Evolutionary conservation across 2,113 vertebrate genomes (phyloP), one percentile per base, ranked within the genome.

Genomic region (Rhipidura dahli): DNA sequence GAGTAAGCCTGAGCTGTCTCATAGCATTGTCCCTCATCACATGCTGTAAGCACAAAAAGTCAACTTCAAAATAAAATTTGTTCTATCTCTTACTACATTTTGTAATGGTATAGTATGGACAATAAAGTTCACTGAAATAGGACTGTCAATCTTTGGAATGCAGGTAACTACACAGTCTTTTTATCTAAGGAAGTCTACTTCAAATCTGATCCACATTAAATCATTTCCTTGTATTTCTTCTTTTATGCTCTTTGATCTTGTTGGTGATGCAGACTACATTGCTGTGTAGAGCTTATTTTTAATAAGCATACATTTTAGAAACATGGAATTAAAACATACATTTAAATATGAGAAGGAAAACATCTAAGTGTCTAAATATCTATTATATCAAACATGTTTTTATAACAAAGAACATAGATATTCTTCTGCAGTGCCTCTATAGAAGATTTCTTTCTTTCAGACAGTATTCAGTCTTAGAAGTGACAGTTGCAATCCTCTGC

Each of bases 1-100:
- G 97, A 98, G 98, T 97, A 98, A 98, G 96, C 97, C 97, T 96
- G 94, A 97, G 96, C 97, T 98, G 98, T 98, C 97, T 98, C 97
- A 97, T 97, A 97, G 96, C 94, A 94, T 96, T 98, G 97, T 97
- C 95, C 95, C 93, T 97, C 96, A 95, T 97, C 98, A 95, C 96
- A 98, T 96, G 91, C 97, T 98, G 79, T 90, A 95, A 98, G 96
- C 95, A 97, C 91, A 97, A 94, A 98, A 97, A 98, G 95, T 96
- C 96, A 97, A 97, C 97, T 97, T 97, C 94, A 97, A 97, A 98
- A 98, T 98, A 96, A 98, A 97, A 97, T 98, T 97, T 97, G 91
- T 97, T 97, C 97, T 97, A 1, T 97, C 96, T 98, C 92, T 91
- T 97, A 96, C 95, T 96, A 90, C 78, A 87, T 96, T 97, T 97